A percentile compares a stretch with the other conserved stretches of the same genome.
Evolutionary conservation across 2,797 vertebrate genomes (phyloP).

Genomic region (Megaceryle alcyon): DNA sequence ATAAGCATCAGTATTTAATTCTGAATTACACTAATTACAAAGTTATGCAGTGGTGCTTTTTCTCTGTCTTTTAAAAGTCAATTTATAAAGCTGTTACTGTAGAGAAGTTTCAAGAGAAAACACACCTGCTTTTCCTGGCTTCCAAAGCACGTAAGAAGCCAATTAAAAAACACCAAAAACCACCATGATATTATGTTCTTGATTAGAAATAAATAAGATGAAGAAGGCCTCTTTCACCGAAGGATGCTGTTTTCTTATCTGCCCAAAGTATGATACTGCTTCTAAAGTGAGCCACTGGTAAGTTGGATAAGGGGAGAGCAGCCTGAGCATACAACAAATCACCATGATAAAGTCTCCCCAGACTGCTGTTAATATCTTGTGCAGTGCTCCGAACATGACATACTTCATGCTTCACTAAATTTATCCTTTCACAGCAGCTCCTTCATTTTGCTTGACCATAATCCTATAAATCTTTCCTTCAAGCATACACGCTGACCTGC

Average conservation of each 20-base stretch:
- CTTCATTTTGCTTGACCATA: constrained; percentile 15
- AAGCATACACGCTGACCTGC: constrained; percentile 25
- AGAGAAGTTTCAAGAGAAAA: not conserved
- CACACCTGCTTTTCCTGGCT: not conserved
- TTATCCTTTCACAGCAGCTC: constrained; percentile 14
- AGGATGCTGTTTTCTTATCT: not conserved
- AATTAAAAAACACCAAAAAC: not conserved
- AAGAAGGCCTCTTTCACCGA: not conserved
- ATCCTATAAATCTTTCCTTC: constrained; percentile 9
- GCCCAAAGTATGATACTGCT: not conserved
- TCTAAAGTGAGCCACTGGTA: not conserved
- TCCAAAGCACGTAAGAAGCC: not conserved
- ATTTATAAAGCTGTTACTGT: not conserved
- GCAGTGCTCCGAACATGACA: not conserved
- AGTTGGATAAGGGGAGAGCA: not conserved
- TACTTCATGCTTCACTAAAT: not conserved
- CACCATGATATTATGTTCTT: not conserved
- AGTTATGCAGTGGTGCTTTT: not conserved
- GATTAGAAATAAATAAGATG: not conserved
- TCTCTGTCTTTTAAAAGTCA: not conserved
- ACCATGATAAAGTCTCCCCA: not conserved
- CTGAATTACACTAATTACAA: not conserved
- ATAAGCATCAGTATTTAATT: not conserved
- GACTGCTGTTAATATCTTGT: not conserved
- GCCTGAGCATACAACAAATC: constrained; percentile 1